These are phyloP conservation scores for Contarinia nasturtii DNA, from an alignment of 1,140 invertebrate genomes.

Conservation along the genomic window DNA sequence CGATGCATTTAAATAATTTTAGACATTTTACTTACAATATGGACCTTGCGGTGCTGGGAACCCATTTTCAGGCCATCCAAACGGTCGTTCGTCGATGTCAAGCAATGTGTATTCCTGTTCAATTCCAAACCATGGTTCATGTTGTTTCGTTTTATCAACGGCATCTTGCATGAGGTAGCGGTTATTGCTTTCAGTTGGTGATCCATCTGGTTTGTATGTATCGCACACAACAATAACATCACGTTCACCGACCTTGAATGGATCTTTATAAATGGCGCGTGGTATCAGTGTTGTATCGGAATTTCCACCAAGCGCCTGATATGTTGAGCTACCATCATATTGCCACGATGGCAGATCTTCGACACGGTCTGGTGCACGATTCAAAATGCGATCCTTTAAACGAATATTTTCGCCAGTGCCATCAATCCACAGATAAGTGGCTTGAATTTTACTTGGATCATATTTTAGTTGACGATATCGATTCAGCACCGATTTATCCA, in stretches of 20 bases:
- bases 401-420: constrained; percentile 74
- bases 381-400: constrained; percentile 68
- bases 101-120: constrained; percentile 82
- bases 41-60: constrained; percentile 81
- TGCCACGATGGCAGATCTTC: constrained; percentile 77
- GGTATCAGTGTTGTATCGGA: constrained; percentile 74
- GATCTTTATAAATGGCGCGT: constrained; percentile 70
- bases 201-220: constrained; percentile 44
- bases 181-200: constrained; percentile 28
- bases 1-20: no score
- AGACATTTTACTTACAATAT: constrained; percentile 41
- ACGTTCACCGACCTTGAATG: constrained; percentile 66
- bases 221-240: constrained; percentile 68
- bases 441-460: constrained; percentile 51
- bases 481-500: constrained; percentile 48
- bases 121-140: constrained; percentile 83
- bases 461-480: constrained; percentile 49
- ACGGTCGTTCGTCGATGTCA: constrained; percentile 70
- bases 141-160: constrained; percentile 13
- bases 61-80: constrained; percentile 86
- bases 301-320: constrained; percentile 53
- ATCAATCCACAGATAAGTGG: constrained; percentile 90
- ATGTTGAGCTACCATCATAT: constrained; percentile 75
- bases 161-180: constrained; percentile 14
- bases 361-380: constrained; percentile 47